Evolutionary conservation across 1,140 invertebrate species (phyloP), one percentile per base, ranked within the genome.

Genomic region (Hylaeus anthracinus): DNA sequence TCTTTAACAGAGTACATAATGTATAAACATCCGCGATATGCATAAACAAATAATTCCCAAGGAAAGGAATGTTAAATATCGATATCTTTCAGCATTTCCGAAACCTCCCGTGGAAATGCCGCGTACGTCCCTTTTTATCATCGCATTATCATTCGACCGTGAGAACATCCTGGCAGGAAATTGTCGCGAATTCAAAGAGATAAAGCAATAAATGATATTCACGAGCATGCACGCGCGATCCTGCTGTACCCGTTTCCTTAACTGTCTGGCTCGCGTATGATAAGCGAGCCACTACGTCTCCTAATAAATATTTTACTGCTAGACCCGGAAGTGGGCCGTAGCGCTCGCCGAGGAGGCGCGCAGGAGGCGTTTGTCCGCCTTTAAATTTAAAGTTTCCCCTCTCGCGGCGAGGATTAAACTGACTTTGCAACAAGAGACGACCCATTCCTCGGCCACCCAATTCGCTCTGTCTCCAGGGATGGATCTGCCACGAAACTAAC

Each of bases 281-380:
- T 88, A 89, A 88, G 83, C 69, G 74, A 53, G 72, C 63, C 37
- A 39, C 53, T 43, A 61, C 72, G 85, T 84, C 77, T 61, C 48
- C 63, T 70, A 80, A 88, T 89, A 89, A 89, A 89, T 89, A 89
- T 89, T 88, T 86, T 88, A 86, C 78, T 65, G 70, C 58, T 45
- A 72, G 14, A 45, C 69, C 56, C 61, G 53, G 41, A 79, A 67
- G 61, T 64, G 41, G 58, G 48, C 14, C 8, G 41, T 12, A 12
- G 14, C 41, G n/a, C 43, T 55, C 64, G 72, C 55, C 12, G 61
- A 60, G 48, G 15, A 12, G 67, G 43, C 45, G 53, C 66, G 39
- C 37, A 26, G 37, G 51, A 0, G 5, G 70, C 77, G 45, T 60
- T 61, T 70, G 58, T 58, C 67, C 58, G 82, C 82, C 71, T 83